phyloP scores from a whole-genome alignment of 2,113 vertebrate species.

The Phrynocephalus versicolor region DNA sequence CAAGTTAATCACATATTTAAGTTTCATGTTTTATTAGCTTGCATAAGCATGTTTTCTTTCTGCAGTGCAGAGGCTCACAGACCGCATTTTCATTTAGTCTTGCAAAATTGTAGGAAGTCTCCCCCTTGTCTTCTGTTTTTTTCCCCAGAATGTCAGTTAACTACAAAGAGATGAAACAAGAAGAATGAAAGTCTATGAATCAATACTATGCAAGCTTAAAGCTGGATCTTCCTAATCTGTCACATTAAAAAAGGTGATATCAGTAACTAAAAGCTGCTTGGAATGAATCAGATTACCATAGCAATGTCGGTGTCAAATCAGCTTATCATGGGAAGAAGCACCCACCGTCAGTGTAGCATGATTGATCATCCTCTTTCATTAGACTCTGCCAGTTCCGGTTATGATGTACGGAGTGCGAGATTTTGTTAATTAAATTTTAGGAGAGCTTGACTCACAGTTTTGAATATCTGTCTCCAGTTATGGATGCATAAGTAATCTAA shows the following conservation, averaged over 20 bases:
- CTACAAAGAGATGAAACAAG: slow-evolving; percentile 47
- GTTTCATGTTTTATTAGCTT: slow-evolving; percentile 54
- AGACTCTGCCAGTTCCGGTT: slow-evolving; percentile 16
- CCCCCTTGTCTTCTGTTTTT: slow-evolving; percentile 19
- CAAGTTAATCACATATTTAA: slow-evolving; percentile 44
- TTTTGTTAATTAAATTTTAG: slow-evolving; percentile 6
- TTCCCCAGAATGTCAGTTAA: slow-evolving; percentile 50
- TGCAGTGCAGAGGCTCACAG: slow-evolving; percentile 33
- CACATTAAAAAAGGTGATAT: neutral
- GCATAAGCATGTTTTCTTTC: slow-evolving; percentile 46
- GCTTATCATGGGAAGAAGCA: neutral
- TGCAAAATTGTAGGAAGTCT: slow-evolving; percentile 38
- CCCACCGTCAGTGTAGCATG: neutral
- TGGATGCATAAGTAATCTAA: neutral
- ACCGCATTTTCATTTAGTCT: slow-evolving; percentile 39
- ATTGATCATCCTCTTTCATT: neutral
- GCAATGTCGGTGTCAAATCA: neutral
- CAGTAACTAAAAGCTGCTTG: slow-evolving; percentile 18
- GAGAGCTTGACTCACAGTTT: neutral
- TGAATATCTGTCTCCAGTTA: neutral
- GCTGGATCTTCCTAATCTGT: slow-evolving; percentile 29
- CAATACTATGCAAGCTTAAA: slow-evolving; percentile 29
- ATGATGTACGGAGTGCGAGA: neutral
- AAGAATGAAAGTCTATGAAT: slow-evolving; percentile 50
- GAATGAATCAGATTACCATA: slow-evolving; percentile 6